Percentiles rank a stretch among this genome's conserved stretches.
Conservation (phyloP, 2,797 vertebrate species). For the Hydrocynus forskahlii region DNA sequence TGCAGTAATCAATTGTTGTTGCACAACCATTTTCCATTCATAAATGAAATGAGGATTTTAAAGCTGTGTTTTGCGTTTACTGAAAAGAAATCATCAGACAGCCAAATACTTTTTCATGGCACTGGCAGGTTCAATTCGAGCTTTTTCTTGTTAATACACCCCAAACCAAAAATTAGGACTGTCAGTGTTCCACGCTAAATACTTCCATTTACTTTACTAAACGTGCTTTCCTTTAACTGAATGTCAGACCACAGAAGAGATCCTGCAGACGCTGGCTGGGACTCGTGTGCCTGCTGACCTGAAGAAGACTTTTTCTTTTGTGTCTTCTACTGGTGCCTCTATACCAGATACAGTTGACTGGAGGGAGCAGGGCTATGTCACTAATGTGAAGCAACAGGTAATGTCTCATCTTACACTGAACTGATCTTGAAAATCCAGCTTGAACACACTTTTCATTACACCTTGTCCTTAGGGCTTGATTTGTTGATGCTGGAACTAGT, state of each 20-base stretch:
- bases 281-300: slow-evolving; percentile 67
- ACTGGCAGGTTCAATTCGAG: no score
- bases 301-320: slow-evolving; percentile 50
- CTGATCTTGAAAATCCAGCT: neutral
- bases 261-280: slow-evolving; percentile 63
- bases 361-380: slow-evolving; percentile 83
- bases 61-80: no score
- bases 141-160: no score
- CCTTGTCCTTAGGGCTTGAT: neutral
- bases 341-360: slow-evolving; percentile 82
- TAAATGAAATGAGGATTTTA: no score
- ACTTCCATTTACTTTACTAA: neutral
- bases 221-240: neutral
- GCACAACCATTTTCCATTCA: no score
- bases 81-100: no score
- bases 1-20: no score
- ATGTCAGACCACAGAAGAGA: slow-evolving; percentile 79
- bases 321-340: rapidly evolving
- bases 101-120: no score
- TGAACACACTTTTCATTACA: neutral
- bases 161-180: neutral
- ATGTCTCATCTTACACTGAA: neutral
- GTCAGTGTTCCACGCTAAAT: neutral
- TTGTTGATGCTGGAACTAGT: neutral
- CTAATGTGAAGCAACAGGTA: slow-evolving; percentile 87